A percentile compares a stretch with the other conserved stretches of the same genome.
phyloP scores from a whole-genome alignment of 2,888 invertebrate genomes.

The Ochropleura leucogaster region DNA sequence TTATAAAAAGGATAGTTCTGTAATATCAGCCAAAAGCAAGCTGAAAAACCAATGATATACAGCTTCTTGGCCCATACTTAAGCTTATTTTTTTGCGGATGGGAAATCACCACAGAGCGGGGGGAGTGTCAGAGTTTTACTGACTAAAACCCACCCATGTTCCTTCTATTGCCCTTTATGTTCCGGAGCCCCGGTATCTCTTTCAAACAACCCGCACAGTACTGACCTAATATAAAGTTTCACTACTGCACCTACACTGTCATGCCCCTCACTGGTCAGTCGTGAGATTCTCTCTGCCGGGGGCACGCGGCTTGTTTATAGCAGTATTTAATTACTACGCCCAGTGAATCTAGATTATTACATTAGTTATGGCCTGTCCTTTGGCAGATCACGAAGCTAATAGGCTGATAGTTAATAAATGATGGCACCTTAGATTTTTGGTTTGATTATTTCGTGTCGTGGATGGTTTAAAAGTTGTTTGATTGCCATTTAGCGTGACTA shows the following conservation, averaged over 20 bases:
- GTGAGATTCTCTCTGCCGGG: slow-evolving; percentile 54
- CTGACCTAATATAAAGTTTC: not conserved
- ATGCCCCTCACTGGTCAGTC: slow-evolving; percentile 38
- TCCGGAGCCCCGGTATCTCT: no score
- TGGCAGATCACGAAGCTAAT: slow-evolving; percentile 64
- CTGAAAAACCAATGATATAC: no score
- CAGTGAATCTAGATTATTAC: slow-evolving; percentile 66
- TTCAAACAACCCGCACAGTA: no score
- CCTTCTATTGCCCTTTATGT: no score
- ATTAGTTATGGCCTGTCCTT: slow-evolving; percentile 63
- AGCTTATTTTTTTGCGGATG: no score
- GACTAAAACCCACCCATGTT: no score
- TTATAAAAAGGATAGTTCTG: no score
- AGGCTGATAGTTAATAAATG: slow-evolving; percentile 51
- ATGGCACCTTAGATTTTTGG: slow-evolving; percentile 47
- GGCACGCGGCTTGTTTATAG: slow-evolving; percentile 60
- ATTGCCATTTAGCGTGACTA: slow-evolving; percentile 14
- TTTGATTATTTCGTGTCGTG: slow-evolving; percentile 37
- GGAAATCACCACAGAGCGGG: no score
- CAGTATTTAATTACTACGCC: slow-evolving; percentile 67
- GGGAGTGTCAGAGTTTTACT: no score
- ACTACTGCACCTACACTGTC: slow-evolving; percentile 25
- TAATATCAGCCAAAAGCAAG: no score
- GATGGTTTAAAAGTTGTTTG: not conserved
- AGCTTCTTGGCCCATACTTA: no score